Conservation (phyloP, 2,797 vertebrate species). For the Crocidura indochinensis region DNA sequence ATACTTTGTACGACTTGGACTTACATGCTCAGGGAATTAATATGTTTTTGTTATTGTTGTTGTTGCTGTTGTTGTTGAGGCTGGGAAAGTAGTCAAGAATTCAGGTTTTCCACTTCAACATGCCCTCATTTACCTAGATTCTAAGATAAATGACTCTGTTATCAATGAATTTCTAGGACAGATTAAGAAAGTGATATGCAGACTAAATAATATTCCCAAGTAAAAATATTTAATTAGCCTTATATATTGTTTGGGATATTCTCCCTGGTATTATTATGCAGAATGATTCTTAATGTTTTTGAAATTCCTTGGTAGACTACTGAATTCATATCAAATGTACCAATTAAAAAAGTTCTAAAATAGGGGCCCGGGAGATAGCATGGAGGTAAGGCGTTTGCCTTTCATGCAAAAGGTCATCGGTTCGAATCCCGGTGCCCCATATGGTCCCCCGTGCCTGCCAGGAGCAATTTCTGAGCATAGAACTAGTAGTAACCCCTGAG, state of each 20-base stretch:
- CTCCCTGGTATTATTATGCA: background rate
- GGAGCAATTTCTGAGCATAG: too few relatives aligned
- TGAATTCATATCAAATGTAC: background rate
- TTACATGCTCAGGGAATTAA: conserved; percentile 67
- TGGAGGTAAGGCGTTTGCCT: too few relatives aligned
- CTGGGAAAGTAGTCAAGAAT: conserved; percentile 57
- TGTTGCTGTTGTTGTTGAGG: background rate
- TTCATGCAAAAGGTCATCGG: too few relatives aligned
- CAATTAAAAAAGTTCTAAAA: conserved; percentile 35
- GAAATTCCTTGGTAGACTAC: background rate
- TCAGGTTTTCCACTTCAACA: conserved; percentile 48
- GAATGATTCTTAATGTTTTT: conserved; percentile 15
- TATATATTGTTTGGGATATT: background rate
- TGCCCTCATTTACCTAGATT: conserved; percentile 32
- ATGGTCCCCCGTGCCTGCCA: too few relatives aligned
- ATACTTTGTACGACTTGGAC: conserved; percentile 59
- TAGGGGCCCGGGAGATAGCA: too few relatives aligned
- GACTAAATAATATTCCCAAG: conserved; percentile 36
- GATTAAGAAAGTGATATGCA: conserved; percentile 20
- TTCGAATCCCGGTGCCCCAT: too few relatives aligned
- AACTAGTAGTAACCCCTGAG: too few relatives aligned
- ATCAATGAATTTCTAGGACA: conserved; percentile 38
- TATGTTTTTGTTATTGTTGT: background rate
- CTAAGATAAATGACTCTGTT: conserved; percentile 35
- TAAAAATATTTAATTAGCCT: conserved; percentile 22